phyloP scores from a whole-genome alignment of 2,888 invertebrate species.

The Xanthostigma xanthostigma region DNA sequence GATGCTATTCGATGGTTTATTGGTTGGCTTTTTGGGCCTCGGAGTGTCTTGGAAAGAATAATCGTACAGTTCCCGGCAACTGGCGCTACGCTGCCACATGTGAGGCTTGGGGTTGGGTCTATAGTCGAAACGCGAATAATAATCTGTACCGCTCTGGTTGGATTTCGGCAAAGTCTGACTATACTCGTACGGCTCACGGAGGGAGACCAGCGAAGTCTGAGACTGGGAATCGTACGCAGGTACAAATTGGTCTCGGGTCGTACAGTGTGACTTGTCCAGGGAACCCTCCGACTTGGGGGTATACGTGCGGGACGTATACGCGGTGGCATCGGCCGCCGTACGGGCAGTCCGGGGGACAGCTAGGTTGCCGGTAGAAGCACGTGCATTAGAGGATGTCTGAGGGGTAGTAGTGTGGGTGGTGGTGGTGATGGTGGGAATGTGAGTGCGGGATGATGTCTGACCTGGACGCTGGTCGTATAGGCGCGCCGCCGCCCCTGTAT shows the following conservation, averaged over 20 bases:
- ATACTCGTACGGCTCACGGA: slow-evolving; percentile 20
- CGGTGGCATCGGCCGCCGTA: slow-evolving; percentile 13
- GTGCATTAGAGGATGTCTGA: slow-evolving; percentile 40
- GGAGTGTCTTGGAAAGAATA: slow-evolving; percentile 59
- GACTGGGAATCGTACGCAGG: neutral
- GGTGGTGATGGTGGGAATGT: slow-evolving; percentile 18
- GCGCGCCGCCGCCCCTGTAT: slow-evolving; percentile 17
- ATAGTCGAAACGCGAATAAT: too few species aligned
- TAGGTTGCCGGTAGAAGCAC: slow-evolving; percentile 23
- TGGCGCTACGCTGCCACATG: slow-evolving; percentile 64
- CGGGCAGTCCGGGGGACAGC: slow-evolving; percentile 26
- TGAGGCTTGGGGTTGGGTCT: slow-evolving; percentile 30
- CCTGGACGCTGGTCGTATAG: slow-evolving; percentile 23
- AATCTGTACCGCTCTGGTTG: neutral
- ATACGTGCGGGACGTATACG: slow-evolving; percentile 19
- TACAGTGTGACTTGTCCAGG: slow-evolving; percentile 31
- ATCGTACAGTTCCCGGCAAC: slow-evolving; percentile 69
- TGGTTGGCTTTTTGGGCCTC: slow-evolving; percentile 34
- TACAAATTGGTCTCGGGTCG: neutral
- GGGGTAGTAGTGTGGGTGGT: slow-evolving; percentile 26
- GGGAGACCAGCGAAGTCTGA: slow-evolving; percentile 16
- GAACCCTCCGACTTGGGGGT: slow-evolving; percentile 32
- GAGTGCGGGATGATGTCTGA: slow-evolving; percentile 9
- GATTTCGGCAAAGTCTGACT: neutral
- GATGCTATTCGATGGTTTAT: slow-evolving; percentile 28